Evolutionary conservation across 2,888 invertebrate species (phyloP).

Genomic region (Dryomyza anilis): DNA sequence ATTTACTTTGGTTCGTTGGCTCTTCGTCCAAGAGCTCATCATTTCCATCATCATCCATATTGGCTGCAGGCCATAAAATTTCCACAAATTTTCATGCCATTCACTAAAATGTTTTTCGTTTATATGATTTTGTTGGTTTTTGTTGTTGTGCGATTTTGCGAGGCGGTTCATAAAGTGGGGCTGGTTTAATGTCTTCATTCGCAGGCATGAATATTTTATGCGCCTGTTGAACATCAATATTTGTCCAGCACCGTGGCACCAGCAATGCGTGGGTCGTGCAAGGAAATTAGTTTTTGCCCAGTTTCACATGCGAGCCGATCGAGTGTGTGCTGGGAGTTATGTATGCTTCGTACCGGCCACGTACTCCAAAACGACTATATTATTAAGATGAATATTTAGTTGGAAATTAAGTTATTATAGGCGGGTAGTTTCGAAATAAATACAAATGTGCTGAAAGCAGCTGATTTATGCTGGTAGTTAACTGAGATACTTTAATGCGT

Average conservation of each 20-base stretch:
- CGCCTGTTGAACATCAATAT: slow-evolving; percentile 4
- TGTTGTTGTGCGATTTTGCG: not conserved
- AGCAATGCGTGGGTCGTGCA: slow-evolving; percentile 7
- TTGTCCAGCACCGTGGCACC: slow-evolving; percentile 5
- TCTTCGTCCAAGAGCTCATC: not conserved
- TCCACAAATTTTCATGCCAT: not conserved
- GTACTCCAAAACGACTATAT: not conserved
- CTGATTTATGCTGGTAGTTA: no score
- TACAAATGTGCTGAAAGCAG: not conserved
- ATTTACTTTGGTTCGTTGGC: not conserved
- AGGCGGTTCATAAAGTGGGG: not conserved
- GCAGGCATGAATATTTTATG: not conserved
- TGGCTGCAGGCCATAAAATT: not conserved
- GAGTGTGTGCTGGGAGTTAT: not conserved
- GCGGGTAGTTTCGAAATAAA: not conserved
- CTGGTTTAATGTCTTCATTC: slow-evolving; percentile 7
- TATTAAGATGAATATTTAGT: not conserved
- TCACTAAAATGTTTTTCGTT: not conserved
- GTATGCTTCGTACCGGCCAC: not conserved
- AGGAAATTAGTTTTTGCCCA: not conserved
- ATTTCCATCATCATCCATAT: not conserved
- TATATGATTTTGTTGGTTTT: not conserved
- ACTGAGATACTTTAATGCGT: no score
- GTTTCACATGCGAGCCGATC: not conserved
- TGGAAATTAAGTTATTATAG: slow-evolving; percentile 1